A percentile compares a stretch with the other conserved stretches of the same genome.
phyloP scores from a whole-genome alignment of 2,113 vertebrate genomes.

The Pachycephala philippinensis region DNA sequence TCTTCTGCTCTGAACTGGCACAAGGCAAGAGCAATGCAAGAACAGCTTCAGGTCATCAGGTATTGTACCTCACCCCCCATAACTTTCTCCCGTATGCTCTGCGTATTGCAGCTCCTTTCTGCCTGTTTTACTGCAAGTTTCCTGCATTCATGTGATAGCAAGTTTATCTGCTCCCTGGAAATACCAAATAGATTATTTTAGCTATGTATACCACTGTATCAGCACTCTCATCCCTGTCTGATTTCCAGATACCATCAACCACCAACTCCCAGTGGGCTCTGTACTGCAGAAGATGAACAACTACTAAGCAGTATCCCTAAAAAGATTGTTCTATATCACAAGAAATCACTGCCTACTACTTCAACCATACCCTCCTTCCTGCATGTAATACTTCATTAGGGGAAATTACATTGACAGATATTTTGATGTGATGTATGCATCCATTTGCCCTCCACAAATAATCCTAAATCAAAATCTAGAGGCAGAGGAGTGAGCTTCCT shows the following conservation, averaged over 20 bases:
- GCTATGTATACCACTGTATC: background rate
- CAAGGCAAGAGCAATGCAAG: background rate
- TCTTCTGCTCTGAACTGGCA: background rate
- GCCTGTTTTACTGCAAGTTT: background rate
- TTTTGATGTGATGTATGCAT: background rate
- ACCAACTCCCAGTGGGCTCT: background rate
- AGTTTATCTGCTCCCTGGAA: background rate
- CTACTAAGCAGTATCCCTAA: background rate
- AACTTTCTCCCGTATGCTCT: background rate
- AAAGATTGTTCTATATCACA: background rate
- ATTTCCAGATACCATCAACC: background rate
- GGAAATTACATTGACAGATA: background rate
- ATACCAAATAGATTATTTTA: background rate
- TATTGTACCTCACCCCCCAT: background rate
- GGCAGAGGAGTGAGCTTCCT: conserved; percentile 2
- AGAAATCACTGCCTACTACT: background rate
- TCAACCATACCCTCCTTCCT: background rate
- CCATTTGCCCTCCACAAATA: conserved; percentile 25
- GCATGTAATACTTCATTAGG: background rate
- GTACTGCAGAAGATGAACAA: background rate
- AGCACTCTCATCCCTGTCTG: background rate
- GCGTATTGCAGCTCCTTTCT: background rate
- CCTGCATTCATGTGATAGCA: background rate
- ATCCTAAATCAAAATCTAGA: conserved; percentile 37
- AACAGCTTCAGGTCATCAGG: background rate